Base-by-base conservation (phyloP, 2,888 invertebrate species). In the Cosmia trapezina region DNA sequence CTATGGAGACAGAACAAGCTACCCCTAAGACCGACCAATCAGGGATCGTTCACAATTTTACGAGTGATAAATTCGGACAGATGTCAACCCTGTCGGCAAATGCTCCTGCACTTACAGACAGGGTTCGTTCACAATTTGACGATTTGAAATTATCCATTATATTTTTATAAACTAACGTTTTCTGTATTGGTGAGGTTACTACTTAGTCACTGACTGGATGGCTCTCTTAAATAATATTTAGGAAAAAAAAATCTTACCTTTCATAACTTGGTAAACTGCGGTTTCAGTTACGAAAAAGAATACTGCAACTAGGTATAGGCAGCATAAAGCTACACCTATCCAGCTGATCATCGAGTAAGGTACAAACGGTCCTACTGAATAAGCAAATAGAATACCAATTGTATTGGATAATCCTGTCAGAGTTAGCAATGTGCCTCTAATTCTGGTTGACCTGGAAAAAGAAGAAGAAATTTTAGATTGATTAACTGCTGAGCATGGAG, bases 371-470 rank as follows among this genome's bases (percentile, higher is more conserved):
- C 89, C 91, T 0, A 88, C 79, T 1, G 85, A 70, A 47, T 86
- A 91, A 0, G 86, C 74, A 0, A 91, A 17, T 0, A 92, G 77
- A 0, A 85, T 81, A 0, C 92, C 93, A 2, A 88, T 6, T 3
- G 90, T 89, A 37, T 73, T 73, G 11, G 83, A 87, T n/a, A 91
- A 80, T 11, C 88, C 91, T 0, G 89, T 85, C 0, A 78, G 76
- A 1, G 90, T 88, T 1, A 93, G 70, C 0, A 92, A 74, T 19
- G 89, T 81, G 0, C 93, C 92, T 82, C 93, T 80, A 0, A 91
- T 87, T 41, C 88, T 82, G 14, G 91, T 90, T 2, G 92, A 91
- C 41, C 92, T 93, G 81, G 53, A 87, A 88, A 19, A n/a, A 54
- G 41, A 54, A 43, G 19, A 49, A n/a, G n/a, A 37, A 37, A 4